Evolutionary conservation across 2,113 vertebrate genomes (phyloP), one percentile per base, ranked within the genome.

Genomic region (Ictidomys tridecemlineatus): DNA sequence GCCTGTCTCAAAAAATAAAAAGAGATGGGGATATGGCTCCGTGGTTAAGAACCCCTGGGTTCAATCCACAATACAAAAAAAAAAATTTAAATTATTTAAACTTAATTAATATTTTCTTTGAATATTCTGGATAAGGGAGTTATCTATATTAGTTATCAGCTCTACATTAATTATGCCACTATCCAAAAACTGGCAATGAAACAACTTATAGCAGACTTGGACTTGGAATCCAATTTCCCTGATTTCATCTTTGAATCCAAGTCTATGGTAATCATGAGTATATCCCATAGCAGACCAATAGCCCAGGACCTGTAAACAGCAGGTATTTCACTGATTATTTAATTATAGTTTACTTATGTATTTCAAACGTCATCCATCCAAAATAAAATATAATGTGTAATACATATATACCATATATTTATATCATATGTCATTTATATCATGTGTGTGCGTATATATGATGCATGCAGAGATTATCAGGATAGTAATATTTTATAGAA

Each of bases 341-440:
- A 5, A 80, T 80, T 63, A 42, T 1, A 65, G 16, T 45, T 39
- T 37, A 83, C 65, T 84, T 95, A 80, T 61, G 77, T 84, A 96
- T 87, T 26, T 20, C 70, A 96, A 93, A 30, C 3, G 78, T 72
- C 91, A 87, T 5, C 22, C 67, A 58, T 58, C n/a, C 65, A 42
- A 91, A 63, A 88, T 87, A 95, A 91, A 97, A 93, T 90, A 37
- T 76, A 67, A 73, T 39, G 53, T 48, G 56, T 30, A 45, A 78
- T 32, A 87, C n/a, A 91, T 86, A 37, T 82, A 26, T 8, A 26
- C 26, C 24, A 61, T 61, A 61, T 28, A 53, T 53, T 53, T 53
- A 53, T 53, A 53, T 53, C 13, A 58, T 51, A 51, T 26, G 58
- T 61, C 22, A 61, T 24, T 56, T 56, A 56, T 56, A 56, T 56